Evolutionary conservation across 2,888 invertebrate species (phyloP).

Genomic region (Himalopsyche anomala): DNA sequence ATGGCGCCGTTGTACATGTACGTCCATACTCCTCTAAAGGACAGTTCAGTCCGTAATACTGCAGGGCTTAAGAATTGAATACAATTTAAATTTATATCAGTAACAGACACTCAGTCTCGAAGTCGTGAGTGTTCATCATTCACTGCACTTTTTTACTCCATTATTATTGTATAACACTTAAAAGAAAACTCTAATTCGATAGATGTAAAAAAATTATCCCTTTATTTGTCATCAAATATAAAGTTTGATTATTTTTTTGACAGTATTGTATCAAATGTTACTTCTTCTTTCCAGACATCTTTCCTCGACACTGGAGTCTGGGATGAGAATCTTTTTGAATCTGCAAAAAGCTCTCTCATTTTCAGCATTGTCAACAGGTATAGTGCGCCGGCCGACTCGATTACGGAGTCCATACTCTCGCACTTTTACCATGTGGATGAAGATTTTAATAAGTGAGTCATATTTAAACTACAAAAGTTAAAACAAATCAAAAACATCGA

Average conservation of each 20-base stretch:
- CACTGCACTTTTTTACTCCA: too few species aligned
- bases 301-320: slow-evolving; percentile 81
- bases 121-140: too few species aligned
- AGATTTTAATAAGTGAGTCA: slow-evolving; percentile 80
- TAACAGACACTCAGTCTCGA: too few species aligned
- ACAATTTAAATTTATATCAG: too few species aligned
- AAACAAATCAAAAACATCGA: too few species aligned
- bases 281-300: slow-evolving; percentile 73
- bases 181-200: too few species aligned
- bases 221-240: neutral
- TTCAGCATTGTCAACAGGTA: slow-evolving; percentile 90
- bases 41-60: too few species aligned
- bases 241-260: neutral
- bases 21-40: too few species aligned
- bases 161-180: too few species aligned
- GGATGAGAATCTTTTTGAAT: slow-evolving; percentile 86
- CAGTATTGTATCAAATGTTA: neutral
- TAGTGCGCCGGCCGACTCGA: slow-evolving; percentile 85
- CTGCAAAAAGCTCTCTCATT: slow-evolving; percentile 90
- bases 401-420: slow-evolving; percentile 83
- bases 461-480: slow-evolving; percentile 20
- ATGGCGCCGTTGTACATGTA: too few species aligned
- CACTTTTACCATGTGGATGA: slow-evolving; percentile 83
- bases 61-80: too few species aligned
- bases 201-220: too few species aligned